phyloP scores from a whole-genome alignment of 2,797 vertebrate genomes.

The Monodelphis domestica region DNA sequence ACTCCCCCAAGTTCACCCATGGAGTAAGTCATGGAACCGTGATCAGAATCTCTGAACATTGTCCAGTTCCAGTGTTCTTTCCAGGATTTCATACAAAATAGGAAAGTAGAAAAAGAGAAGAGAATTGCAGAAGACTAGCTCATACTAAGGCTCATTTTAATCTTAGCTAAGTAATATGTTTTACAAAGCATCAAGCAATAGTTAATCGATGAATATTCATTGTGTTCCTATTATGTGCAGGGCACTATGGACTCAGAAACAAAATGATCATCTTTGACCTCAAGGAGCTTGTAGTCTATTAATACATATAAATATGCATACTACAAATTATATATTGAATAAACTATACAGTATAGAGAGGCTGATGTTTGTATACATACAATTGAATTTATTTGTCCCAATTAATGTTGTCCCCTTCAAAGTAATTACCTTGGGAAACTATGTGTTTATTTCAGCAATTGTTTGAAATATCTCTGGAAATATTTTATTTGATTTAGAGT shows the following conservation, averaged over 20 bases:
- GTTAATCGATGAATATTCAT: background rate
- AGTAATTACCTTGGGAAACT: background rate
- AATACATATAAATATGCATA: background rate
- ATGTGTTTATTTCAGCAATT: background rate
- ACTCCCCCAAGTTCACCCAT: background rate
- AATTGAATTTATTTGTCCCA: background rate
- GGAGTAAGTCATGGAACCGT: background rate
- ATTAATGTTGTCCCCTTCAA: background rate
- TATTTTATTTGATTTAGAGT: background rate
- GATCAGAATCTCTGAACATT: background rate
- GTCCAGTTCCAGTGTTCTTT: background rate
- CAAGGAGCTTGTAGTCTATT: background rate
- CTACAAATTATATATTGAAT: background rate
- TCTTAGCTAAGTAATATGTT: background rate
- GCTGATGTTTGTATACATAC: background rate
- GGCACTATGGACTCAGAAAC: background rate
- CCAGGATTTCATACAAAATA: background rate
- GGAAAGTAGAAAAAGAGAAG: background rate
- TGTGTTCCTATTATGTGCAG: background rate
- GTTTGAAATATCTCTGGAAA: background rate
- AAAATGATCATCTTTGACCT: background rate
- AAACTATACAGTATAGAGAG: background rate
- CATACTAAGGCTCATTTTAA: background rate
- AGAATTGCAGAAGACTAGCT: background rate
- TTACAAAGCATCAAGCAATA: background rate